These are phyloP conservation scores for Zaprionus bogoriensis DNA, from an alignment of 2,888 invertebrate species.

Conservation along the genomic window DNA sequence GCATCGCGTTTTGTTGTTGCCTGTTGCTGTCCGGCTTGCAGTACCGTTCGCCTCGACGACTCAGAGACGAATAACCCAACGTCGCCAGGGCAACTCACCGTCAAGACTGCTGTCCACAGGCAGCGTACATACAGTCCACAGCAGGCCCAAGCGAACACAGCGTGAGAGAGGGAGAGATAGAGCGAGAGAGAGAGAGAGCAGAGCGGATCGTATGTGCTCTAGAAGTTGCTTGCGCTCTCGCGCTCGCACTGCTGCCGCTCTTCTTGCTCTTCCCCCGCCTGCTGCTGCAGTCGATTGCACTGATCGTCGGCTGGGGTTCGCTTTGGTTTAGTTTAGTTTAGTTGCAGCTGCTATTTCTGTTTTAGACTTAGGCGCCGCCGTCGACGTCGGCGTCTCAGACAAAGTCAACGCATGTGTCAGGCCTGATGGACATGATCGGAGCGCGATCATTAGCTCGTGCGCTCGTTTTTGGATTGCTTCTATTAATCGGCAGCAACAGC, in stretches of 20 bases:
- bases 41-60: constrained; percentile 66
- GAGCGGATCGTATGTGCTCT: constrained; percentile 28
- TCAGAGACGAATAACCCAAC: constrained; percentile 70
- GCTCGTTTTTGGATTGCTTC: constrained; percentile 17
- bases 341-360: constrained; percentile 32
- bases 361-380: constrained; percentile 56
- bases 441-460: constrained; percentile 43
- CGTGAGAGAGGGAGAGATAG: constrained; percentile 2
- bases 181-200: constrained; percentile 3
- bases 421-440: constrained; percentile 59
- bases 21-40: constrained; percentile 50
- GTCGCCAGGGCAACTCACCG: constrained; percentile 60
- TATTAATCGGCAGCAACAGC: no score
- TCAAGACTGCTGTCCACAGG: constrained; percentile 60
- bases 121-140: constrained; percentile 9
- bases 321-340: constrained; percentile 36
- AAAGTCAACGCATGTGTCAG: constrained; percentile 59
- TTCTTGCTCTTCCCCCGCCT: neutral
- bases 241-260: neutral
- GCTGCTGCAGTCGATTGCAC: constrained; percentile 50
- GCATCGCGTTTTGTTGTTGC: constrained; percentile 64
- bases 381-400: constrained; percentile 8
- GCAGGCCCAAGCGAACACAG: neutral
- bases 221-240: constrained; percentile 32
- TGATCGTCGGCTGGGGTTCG: constrained; percentile 20